Evolutionary conservation across 1,140 invertebrate genomes (phyloP), one percentile per base, ranked within the genome.

Genomic region (Schlechtendalia chinensis): DNA sequence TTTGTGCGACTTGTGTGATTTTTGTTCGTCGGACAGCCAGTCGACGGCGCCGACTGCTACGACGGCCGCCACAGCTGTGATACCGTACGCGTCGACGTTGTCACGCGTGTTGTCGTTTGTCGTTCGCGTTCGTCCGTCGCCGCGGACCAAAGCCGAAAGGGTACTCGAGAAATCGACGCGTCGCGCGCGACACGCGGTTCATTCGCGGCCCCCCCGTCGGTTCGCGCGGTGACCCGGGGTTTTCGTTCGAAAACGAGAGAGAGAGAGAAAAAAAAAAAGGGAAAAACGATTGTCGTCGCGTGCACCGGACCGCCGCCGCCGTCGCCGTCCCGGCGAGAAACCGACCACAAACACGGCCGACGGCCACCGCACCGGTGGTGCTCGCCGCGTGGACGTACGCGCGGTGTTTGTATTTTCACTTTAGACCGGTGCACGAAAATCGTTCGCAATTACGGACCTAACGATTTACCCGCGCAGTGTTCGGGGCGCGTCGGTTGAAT

Each of bases 401-500:
- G 29, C 53, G 83, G 82, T 65, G 82, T 69, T 81, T 81, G 32
- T 39, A 3, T 71, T 71, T 71, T 27, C 17, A 50, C 1, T 14
- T 24, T 58, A 75, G 11, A 58, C 74, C 74, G 16, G 74, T 79
- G 74, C n/a, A 47, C 56, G 39, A 61, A 79, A 79, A 79, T 61
- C 74, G 74, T 79, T 79, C 74, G 74, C 74, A 79, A 79, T 79
- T 79, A 79, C 74, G 74, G 74, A 79, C 74, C 27, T 79, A 79
- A 79, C 74, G 74, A 79, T 79, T 63, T 79, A 79, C 74, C 74
- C 74, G 74, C 74, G 74, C 74, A 79, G 74, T 79, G 74, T 79
- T 79, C 74, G 74, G 74, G 74, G 74, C 74, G 74, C 74, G 74
- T 79, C 74, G 74, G 74, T 79, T 79, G 74, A 79, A 79, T 79